Conservation (phyloP, 1,140 invertebrate species). For the Conus ventricosus region DNA sequence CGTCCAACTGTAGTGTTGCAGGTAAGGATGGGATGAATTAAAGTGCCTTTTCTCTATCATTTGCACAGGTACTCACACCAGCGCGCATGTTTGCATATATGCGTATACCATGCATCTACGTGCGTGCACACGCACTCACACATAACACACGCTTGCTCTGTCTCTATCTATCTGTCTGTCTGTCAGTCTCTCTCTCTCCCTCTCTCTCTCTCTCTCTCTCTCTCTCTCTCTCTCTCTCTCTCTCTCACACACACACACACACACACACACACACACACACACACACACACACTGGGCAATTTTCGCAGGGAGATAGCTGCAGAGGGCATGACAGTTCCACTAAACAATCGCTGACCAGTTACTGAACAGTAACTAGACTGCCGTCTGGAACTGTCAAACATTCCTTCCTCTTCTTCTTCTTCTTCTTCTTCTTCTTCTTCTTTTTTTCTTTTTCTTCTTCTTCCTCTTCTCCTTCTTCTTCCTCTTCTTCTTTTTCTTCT, state of each 20-base stretch:
- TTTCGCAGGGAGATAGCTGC: too few species aligned
- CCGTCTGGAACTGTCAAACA: too few species aligned
- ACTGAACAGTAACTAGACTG: too few species aligned
- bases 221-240: background rate
- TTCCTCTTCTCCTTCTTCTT: background rate
- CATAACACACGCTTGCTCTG: background rate
- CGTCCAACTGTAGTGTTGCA: slow-evolving; percentile 60
- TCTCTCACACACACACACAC: too few species aligned
- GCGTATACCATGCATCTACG: background rate
- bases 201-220: background rate
- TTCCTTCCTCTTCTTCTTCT: background rate
- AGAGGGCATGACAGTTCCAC: too few species aligned
- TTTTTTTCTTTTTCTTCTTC: slow-evolving; percentile 37
- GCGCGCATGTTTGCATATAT: background rate
- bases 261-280: too few species aligned
- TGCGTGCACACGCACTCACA: background rate
- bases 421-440: slow-evolving; percentile 31
- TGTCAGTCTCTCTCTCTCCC: background rate
- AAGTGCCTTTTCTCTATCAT: background rate
- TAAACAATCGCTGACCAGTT: too few species aligned
- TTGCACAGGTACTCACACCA: slow-evolving; percentile 9
- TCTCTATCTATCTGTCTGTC: slow-evolving; percentile 1
- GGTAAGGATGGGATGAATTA: slow-evolving; percentile 46
- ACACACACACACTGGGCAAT: too few species aligned
- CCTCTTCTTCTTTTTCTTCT: background rate